Base-by-base conservation (phyloP, 2,888 invertebrate genomes). In the Parnassius glacialis region DNA sequence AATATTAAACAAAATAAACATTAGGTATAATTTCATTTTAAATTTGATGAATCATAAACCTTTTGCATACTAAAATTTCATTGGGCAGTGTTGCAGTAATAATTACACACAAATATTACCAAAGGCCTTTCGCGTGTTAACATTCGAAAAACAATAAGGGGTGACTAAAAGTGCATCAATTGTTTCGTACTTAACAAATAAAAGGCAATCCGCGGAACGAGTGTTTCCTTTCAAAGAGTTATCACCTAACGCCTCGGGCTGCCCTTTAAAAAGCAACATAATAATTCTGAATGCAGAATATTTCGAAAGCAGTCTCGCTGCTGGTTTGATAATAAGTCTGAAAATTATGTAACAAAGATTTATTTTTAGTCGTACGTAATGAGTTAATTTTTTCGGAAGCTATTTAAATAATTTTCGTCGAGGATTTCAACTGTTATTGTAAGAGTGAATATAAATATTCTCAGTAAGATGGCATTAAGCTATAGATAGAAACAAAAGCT, bases 181-280 rank as follows among this genome's bases (percentile, higher is more conserved):
- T 62, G 58, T 62, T 62, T 59, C 55, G 58, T 59, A 59, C 51
- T 58, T 55, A 55, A 59, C n/a, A 59, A 55, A 62, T 59, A 59
- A 62, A 59, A 59, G 45, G 55, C 55, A 59, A 62, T 62, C 57
- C 54, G 20, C 54, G 44, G 44, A 62, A 62, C 51, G 59, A 59
- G 42, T 55, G 55, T 62, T 62, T 62, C 59, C 62, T 62, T 62
- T 62, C 58, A 62, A 51, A 62, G 62, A 58, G 51, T 59, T 62
- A 62, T 58, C 59, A 62, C 62, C 62, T 62, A 54, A 55, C 51
- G 41, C 58, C 45, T 59, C 58, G 50, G 51, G 45, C 58, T 45
- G 55, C 51, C n/a, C 58, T 47, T 54, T 51, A 52, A 62, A 59
- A 43, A 60, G 55, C 52, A 56, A 59, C 16, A 34, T 57, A 53